These are phyloP conservation scores for Chromis chromis DNA, from an alignment of 2,797 vertebrate genomes.

Conservation along the genomic window DNA sequence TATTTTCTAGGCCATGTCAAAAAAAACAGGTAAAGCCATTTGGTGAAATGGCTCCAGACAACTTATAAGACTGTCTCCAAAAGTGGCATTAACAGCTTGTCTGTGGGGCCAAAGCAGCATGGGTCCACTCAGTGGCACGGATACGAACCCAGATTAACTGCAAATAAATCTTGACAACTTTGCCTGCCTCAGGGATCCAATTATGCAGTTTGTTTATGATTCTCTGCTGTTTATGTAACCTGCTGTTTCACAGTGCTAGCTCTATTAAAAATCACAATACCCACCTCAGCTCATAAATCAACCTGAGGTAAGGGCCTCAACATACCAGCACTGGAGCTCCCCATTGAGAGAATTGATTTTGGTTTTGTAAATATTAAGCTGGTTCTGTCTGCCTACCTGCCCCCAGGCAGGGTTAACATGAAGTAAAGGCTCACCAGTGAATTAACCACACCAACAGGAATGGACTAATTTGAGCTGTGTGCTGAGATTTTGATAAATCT, in stretches of 20 bases:
- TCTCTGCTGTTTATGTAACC: conserved; percentile 74
- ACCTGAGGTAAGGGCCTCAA: conserved; percentile 61
- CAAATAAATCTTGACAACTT: conserved; percentile 77
- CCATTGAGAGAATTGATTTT: conserved; percentile 51
- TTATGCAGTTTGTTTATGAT: conserved; percentile 79
- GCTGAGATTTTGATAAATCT: conserved; percentile 52
- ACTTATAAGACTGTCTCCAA: conserved; percentile 64
- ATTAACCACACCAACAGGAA: conserved; percentile 62
- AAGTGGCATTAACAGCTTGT: conserved; percentile 52
- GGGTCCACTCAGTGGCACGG: conserved; percentile 53
- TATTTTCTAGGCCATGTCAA: conserved; percentile 42
- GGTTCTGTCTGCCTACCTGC: conserved; percentile 50
- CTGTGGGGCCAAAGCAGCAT: conserved; percentile 54
- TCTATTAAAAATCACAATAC: conserved; percentile 82
- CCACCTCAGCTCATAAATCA: conserved; percentile 76
- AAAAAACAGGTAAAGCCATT: conserved; percentile 51
- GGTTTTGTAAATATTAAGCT: conserved; percentile 68
- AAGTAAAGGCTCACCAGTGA: conserved; percentile 50
- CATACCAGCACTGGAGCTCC: conserved; percentile 63
- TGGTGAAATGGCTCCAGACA: conserved; percentile 63
- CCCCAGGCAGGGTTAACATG: conserved; percentile 54
- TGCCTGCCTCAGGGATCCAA: conserved; percentile 77
- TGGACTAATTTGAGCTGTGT: conserved; percentile 54
- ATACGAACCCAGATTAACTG: conserved; percentile 72
- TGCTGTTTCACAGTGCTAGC: conserved; percentile 77